Evolutionary conservation across 2,113 vertebrate genomes (phyloP).

Genomic region (Tragulus kanchil): DNA sequence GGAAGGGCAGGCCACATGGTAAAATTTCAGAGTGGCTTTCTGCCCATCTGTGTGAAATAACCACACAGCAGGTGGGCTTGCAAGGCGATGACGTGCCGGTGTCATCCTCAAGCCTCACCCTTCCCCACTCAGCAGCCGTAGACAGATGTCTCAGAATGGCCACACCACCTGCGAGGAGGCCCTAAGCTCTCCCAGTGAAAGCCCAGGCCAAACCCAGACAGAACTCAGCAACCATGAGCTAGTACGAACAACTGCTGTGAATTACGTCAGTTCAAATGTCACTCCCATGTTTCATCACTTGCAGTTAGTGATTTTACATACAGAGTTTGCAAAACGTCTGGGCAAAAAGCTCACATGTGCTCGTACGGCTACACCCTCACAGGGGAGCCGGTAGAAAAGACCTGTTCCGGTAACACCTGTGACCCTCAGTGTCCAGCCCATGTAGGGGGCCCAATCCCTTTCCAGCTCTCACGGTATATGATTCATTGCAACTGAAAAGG

Average conservation of each 20-base stretch:
- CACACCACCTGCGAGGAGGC: neutral
- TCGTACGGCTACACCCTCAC: neutral
- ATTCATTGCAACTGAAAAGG: neutral
- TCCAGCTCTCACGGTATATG: neutral
- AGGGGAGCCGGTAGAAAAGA: neutral
- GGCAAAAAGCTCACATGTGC: neutral
- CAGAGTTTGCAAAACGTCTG: neutral
- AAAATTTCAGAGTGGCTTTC: neutral
- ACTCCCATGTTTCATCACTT: neutral
- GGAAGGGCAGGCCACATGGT: neutral
- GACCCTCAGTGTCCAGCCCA: neutral
- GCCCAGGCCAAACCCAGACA: neutral
- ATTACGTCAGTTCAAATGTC: neutral
- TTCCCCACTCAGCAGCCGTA: neutral
- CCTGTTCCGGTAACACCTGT: neutral
- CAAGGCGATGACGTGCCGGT: neutral
- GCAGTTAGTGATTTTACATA: neutral
- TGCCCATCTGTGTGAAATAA: neutral
- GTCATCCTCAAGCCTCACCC: neutral
- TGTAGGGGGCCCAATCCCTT: neutral
- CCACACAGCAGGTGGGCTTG: neutral
- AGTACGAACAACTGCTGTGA: neutral
- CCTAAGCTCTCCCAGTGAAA: neutral
- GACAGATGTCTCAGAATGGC: neutral
- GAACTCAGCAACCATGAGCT: neutral